Evolutionary conservation across 1,140 invertebrate species (phyloP).

Genomic region (Drosophila albomicans): DNA sequence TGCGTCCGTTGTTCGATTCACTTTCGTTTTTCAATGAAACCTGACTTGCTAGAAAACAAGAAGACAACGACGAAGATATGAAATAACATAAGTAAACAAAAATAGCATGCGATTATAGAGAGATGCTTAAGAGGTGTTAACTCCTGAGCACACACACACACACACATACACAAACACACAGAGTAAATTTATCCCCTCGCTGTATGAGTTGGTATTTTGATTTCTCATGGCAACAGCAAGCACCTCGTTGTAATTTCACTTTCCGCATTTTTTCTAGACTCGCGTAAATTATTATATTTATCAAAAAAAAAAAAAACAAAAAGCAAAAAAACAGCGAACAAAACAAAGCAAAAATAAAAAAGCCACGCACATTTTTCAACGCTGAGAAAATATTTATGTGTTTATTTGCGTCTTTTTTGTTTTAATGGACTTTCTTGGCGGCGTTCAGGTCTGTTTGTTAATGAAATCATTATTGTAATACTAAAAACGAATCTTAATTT

Average conservation of each 20-base stretch:
- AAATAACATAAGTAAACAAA: slow-evolving; percentile 34
- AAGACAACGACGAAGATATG: not conserved
- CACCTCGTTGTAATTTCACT: slow-evolving; percentile 72
- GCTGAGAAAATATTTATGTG: slow-evolving; percentile 76
- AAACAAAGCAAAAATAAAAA: slow-evolving; percentile 47
- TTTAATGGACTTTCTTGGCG: slow-evolving; percentile 66
- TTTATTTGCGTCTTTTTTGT: slow-evolving; percentile 44
- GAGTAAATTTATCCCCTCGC: slow-evolving; percentile 11
- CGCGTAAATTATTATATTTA: slow-evolving; percentile 62
- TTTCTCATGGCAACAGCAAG: slow-evolving; percentile 38
- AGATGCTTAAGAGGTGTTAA: slow-evolving; percentile 68
- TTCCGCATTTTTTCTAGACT: slow-evolving; percentile 75
- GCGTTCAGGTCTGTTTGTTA: slow-evolving; percentile 79
- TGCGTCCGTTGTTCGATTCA: slow-evolving; percentile 41
- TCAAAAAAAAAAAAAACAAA: slow-evolving; percentile 53
- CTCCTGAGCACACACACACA: slow-evolving; percentile 30
- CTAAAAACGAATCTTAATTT: slow-evolving; percentile 48
- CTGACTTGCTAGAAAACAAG: slow-evolving; percentile 33
- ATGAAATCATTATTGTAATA: slow-evolving; percentile 64
- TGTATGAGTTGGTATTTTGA: slow-evolving; percentile 25
- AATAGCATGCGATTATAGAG: slow-evolving; percentile 5
- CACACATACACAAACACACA: not conserved
- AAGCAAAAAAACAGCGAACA: slow-evolving; percentile 42
- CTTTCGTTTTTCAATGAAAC: slow-evolving; percentile 80
- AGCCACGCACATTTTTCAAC: slow-evolving; percentile 63